Base-by-base conservation (phyloP, 1,140 invertebrate species). In the Pseudomyrmex dendroicus region DNA sequence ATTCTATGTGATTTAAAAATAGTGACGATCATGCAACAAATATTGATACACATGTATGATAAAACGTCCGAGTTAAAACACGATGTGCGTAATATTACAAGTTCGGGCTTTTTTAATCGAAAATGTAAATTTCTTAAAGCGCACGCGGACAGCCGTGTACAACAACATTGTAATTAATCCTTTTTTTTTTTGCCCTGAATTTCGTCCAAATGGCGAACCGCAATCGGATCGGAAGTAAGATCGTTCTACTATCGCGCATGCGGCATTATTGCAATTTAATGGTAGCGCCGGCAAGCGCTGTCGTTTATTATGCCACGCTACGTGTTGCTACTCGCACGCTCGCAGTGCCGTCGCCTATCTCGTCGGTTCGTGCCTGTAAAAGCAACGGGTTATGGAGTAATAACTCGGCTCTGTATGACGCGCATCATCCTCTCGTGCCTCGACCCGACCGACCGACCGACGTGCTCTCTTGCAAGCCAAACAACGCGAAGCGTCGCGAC, bases 301-400 rank as follows among this genome's bases (percentile, higher is more conserved):
- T 25, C 63, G 73, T 83, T 88, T 84, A 88, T 86, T 86, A 86
- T 84, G 61, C 73, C 62, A n/a, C 62, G 61, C 82, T 84, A 84
- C 66, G 62, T 62, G 80, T 73, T 86, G 77, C 76, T 88, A 82
- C 83, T 84, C 80, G 80, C 83, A 68, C 77, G 52, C 35, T 64
- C 62, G 66, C 64, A 44, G 20, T 22, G 66, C 76, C 76, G 61
- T 83, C 61, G 66, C 62, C 80, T 84, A 86, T 88, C 76, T 86
- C 80, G 74, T 57, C 48, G 73, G 73, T 7, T 63, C 22, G 73
- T 22, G 62, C 64, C 68, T 74, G 63, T 85, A 89, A 89, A 89
- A 87, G 83, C 83, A 83, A 83, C 64, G 87, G 73, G 74, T 89
- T 89, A 87, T 87, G 72, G 85, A 87, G 85, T 87, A 89, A 87